Percentiles rank a stretch among this genome's conserved stretches.
Conservation (phyloP, 1,140 invertebrate genomes). For the Pogonus chalceus region DNA sequence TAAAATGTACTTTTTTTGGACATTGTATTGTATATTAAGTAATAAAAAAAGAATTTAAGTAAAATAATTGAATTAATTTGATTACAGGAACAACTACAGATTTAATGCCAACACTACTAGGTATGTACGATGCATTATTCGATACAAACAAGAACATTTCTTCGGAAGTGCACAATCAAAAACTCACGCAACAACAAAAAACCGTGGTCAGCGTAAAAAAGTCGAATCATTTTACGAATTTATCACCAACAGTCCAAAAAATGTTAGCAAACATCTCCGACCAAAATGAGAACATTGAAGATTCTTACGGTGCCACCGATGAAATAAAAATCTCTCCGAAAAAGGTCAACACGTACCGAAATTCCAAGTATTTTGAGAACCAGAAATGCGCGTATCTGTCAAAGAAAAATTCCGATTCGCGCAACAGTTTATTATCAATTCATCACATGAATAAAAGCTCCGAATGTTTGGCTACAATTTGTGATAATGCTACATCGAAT, state of each 20-base stretch:
- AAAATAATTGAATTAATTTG: too few relatives aligned
- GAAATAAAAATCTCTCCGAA: not conserved
- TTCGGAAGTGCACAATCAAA: conserved; percentile 4
- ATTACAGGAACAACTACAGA: conserved; percentile 31
- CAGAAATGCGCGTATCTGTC: not conserved
- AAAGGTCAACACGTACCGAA: conserved; percentile 15
- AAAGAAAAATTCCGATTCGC: not conserved
- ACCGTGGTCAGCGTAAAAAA: conserved; percentile 18
- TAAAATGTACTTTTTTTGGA: too few relatives aligned
- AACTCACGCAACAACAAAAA: conserved; percentile 17
- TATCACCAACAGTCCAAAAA: conserved; percentile 47
- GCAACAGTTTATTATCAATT: not conserved
- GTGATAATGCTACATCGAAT: conserved; percentile 40
- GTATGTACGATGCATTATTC: conserved; percentile 31
- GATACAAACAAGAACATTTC: conserved; percentile 13
- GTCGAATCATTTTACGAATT: conserved; percentile 37
- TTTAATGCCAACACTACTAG: conserved; percentile 34
- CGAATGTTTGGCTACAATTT: conserved; percentile 28
- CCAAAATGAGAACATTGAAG: conserved; percentile 31
- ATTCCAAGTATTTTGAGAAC: not conserved
- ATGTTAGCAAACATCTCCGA: conserved; percentile 41
- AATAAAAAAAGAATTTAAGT: too few relatives aligned
- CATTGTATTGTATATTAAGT: too few relatives aligned
- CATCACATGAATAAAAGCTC: conserved; percentile 22
- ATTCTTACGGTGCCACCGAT: conserved; percentile 25